These are phyloP conservation scores for Dione vanillae DNA, from an alignment of 2,888 invertebrate species.

Conservation along the genomic window DNA sequence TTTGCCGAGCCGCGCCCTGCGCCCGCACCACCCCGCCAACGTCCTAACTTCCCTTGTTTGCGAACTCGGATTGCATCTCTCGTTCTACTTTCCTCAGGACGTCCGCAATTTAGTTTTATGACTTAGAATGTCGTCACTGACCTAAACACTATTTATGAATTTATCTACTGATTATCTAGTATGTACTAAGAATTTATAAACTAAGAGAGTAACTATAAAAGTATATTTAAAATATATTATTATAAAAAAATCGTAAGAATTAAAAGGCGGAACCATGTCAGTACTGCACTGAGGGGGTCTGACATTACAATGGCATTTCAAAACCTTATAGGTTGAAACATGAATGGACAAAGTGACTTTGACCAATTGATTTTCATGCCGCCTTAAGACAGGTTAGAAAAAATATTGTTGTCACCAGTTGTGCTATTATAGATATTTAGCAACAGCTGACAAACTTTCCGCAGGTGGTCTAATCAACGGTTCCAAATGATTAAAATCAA, in stretches of 20 bases:
- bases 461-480: conserved; percentile 2
- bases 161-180: conserved; percentile 50
- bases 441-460: conserved; percentile 50
- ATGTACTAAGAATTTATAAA: not conserved
- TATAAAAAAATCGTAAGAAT: conserved; percentile 3
- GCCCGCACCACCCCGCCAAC: conserved; percentile 55
- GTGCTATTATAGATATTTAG: conserved; percentile 39
- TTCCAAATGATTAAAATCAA: not conserved
- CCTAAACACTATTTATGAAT: conserved; percentile 59
- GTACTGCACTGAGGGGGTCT: conserved; percentile 72
- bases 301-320: conserved; percentile 68
- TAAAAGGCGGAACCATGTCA: conserved; percentile 62
- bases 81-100: conserved; percentile 79
- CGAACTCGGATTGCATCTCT: conserved; percentile 83
- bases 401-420: conserved; percentile 9
- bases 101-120: conserved; percentile 81
- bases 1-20: conserved; percentile 70
- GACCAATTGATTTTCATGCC: conserved; percentile 80
- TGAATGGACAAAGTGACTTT: conserved; percentile 73
- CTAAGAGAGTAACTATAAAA: not conserved
- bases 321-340: conserved; percentile 41
- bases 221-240: conserved; percentile 56
- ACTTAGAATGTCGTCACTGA: conserved; percentile 73
- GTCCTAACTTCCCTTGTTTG: conserved; percentile 82
- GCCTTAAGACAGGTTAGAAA: conserved; percentile 58